Evolutionary conservation across 1,140 invertebrate genomes (phyloP).

Genomic region (Nephila pilipes): DNA sequence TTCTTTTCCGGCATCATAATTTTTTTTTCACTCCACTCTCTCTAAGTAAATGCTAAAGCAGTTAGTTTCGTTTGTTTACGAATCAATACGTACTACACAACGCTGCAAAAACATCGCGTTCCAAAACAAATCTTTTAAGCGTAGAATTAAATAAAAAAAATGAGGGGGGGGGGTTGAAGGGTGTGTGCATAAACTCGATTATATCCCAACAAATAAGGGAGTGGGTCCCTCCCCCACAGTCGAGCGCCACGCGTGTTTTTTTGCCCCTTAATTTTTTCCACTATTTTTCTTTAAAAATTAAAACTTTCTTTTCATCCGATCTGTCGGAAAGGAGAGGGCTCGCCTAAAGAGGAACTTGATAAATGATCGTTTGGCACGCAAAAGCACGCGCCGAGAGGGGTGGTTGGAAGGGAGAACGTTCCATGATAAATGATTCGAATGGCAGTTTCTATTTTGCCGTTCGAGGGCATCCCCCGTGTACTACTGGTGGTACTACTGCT

Average conservation of each 20-base stretch:
- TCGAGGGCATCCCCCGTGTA: background rate
- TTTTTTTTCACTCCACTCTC: too few species aligned
- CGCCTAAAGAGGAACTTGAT: constrained; percentile 51
- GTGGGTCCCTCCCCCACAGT: constrained; percentile 38
- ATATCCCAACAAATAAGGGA: constrained; percentile 42
- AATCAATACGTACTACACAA: constrained; percentile 23
- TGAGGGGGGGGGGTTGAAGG: background rate
- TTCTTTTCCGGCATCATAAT: too few species aligned
- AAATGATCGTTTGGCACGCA: constrained; percentile 50
- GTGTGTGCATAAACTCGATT: background rate
- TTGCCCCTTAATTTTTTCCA: background rate
- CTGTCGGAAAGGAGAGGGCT: constrained; percentile 3
- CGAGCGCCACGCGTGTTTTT: constrained; percentile 38
- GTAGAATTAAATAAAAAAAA: background rate
- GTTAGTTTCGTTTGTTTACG: background rate
- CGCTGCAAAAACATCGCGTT: constrained; percentile 1
- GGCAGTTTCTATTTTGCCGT: constrained; percentile 14
- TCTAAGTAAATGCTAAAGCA: background rate
- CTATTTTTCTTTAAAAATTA: constrained; percentile 13
- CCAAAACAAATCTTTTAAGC: background rate
- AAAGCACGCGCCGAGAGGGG: constrained; percentile 48
- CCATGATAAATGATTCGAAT: constrained; percentile 40
- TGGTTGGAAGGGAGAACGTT: background rate
- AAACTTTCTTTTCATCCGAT: constrained; percentile 42
- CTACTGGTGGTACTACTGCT: background rate